Conservation (phyloP, 2,888 invertebrate genomes). For the Plebejus anna region DNA sequence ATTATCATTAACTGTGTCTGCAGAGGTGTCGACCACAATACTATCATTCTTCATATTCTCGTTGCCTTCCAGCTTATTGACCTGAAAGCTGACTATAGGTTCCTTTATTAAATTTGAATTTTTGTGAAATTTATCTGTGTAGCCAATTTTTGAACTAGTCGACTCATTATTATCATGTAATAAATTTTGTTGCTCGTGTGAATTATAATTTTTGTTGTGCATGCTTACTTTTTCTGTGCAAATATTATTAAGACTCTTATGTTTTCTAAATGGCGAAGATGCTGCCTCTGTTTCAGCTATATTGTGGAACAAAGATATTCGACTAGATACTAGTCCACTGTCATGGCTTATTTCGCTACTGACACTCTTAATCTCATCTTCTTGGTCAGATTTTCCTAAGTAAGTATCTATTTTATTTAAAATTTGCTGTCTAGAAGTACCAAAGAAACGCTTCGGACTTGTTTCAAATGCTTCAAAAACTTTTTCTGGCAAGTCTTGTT, state of each 20-base stretch:
- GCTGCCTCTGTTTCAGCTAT: constrained; percentile 63
- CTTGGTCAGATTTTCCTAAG: constrained; percentile 56
- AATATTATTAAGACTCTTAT: constrained; percentile 60
- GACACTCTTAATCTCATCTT: constrained; percentile 47
- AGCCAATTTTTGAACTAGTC: constrained; percentile 23
- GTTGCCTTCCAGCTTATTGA: constrained; percentile 21
- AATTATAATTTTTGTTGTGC: constrained; percentile 39
- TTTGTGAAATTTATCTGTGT: constrained; percentile 17
- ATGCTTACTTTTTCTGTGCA: constrained; percentile 34
- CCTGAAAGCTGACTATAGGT: constrained; percentile 23
- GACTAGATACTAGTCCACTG: constrained; percentile 71
- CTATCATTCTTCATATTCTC: constrained; percentile 20
- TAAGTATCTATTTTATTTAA: constrained; percentile 70
- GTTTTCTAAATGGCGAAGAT: constrained; percentile 52
- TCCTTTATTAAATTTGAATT: constrained; percentile 26
- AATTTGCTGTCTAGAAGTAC: constrained; percentile 70
- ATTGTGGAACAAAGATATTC: constrained; percentile 69
- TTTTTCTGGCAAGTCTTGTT: constrained; percentile 70
- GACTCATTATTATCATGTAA: constrained; percentile 19
- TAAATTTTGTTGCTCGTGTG: constrained; percentile 11
- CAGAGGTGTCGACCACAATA: background rate
- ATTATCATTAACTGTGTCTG: background rate
- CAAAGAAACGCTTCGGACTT: constrained; percentile 73
- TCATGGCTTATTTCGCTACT: constrained; percentile 52
- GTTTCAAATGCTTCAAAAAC: constrained; percentile 74